Evolutionary conservation across 2,113 vertebrate genomes (phyloP).

Genomic region (Rynchops niger): DNA sequence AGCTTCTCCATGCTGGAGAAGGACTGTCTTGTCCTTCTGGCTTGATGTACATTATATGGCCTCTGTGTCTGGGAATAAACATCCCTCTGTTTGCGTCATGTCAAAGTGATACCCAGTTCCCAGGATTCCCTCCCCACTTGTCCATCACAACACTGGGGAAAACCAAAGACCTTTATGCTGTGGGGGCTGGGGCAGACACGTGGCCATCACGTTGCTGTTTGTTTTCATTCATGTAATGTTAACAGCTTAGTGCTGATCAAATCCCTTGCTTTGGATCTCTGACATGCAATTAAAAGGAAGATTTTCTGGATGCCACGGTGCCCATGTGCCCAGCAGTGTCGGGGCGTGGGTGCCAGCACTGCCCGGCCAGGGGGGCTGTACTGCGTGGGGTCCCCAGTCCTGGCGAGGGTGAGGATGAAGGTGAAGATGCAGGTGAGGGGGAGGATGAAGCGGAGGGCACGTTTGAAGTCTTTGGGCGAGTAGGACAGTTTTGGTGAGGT

Average conservation of each 20-base stretch:
- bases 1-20: neutral
- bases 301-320: neutral
- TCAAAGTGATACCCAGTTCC: neutral
- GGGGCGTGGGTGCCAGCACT: neutral
- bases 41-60: neutral
- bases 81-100: neutral
- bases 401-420: neutral
- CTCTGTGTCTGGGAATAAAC: neutral
- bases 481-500: neutral
- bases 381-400: neutral
- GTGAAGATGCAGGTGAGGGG: neutral
- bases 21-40: neutral
- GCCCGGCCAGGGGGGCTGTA: neutral
- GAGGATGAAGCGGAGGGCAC: neutral
- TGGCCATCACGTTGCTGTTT: rapidly evolving
- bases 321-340: neutral
- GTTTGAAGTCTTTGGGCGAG: neutral
- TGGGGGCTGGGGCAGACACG: neutral
- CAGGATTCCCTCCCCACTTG: neutral
- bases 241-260: neutral
- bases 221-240: neutral
- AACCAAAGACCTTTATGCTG: rapidly evolving
- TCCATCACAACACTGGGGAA: neutral
- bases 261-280: neutral
- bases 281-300: neutral